These are phyloP conservation scores for Coracias cyanogaster DNA, from an alignment of 2,797 vertebrate genomes.

Conservation along the genomic window DNA sequence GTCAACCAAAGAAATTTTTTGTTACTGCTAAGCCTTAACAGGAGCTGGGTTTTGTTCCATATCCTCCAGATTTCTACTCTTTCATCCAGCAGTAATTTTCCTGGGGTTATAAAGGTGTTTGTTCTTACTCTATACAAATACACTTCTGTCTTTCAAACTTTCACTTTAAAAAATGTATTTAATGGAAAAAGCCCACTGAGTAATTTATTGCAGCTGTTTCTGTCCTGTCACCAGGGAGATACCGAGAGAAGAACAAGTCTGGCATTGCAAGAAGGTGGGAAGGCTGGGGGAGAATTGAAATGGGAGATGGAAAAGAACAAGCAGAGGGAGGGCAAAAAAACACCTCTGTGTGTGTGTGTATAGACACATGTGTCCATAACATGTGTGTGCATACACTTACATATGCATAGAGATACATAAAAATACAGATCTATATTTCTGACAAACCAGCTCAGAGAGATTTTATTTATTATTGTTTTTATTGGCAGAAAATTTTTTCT, in stretches of 20 bases:
- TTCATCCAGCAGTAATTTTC: constrained; percentile 19
- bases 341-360: not conserved
- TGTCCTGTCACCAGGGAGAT: constrained; percentile 51
- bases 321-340: not conserved
- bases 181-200: not conserved
- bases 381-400: not conserved
- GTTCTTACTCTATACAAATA: constrained; percentile 29
- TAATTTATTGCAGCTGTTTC: constrained; percentile 55
- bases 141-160: constrained; percentile 43
- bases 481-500: not conserved
- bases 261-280: constrained; percentile 13
- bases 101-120: constrained; percentile 1
- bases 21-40: not conserved
- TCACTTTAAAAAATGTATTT: constrained; percentile 11
- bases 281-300: constrained; percentile 12
- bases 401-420: not conserved
- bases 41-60: not conserved
- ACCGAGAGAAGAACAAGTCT: not conserved
- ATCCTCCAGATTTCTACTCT: not conserved
- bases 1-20: not conserved
- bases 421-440: not conserved
- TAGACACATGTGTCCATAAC: not conserved
- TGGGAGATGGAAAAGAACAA: not conserved
- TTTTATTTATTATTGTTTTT: not conserved
- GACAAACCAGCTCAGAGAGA: not conserved